Evolutionary conservation across 2,888 invertebrate genomes (phyloP).

Genomic region (Caenorhabditis sp.): DNA sequence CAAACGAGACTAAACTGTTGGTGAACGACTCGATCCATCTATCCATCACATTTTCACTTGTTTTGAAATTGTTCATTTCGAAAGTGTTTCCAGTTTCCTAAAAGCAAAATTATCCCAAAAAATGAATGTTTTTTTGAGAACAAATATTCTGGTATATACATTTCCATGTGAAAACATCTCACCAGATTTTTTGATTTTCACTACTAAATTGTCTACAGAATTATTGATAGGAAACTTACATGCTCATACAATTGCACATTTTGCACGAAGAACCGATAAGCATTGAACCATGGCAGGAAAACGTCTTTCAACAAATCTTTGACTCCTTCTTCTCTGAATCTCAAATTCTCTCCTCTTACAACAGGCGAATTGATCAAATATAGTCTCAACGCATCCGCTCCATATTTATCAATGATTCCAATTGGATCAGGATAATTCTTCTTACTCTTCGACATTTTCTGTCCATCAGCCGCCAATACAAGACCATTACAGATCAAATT

Average conservation of each 20-base stretch:
- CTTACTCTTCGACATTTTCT: slow-evolving; percentile 99
- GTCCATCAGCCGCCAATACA: slow-evolving; percentile 90
- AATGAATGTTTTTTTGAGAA: no score
- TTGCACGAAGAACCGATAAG: slow-evolving; percentile 86
- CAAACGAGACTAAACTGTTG: slow-evolving; percentile 87
- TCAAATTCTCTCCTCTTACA: slow-evolving; percentile 92
- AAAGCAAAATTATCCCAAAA: slow-evolving; percentile 23
- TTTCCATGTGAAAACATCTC: no score
- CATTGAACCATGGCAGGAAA: slow-evolving; percentile 89
- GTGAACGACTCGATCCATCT: slow-evolving; percentile 96
- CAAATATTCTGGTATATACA: no score
- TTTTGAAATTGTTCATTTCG: slow-evolving; percentile 36
- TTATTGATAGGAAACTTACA: slow-evolving; percentile 71
- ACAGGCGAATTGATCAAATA: slow-evolving; percentile 98
- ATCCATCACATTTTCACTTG: slow-evolving; percentile 85
- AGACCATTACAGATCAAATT: slow-evolving; percentile 96
- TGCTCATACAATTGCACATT: slow-evolving; percentile 84
- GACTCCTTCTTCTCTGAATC: slow-evolving; percentile 97
- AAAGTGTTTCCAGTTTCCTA: slow-evolving; percentile 51
- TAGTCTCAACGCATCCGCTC: slow-evolving; percentile 93
- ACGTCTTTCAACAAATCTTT: slow-evolving; percentile 95
- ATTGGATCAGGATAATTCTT: slow-evolving; percentile 98
- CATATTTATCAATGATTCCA: slow-evolving; percentile 85
- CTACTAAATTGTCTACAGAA: no score
- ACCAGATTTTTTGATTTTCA: no score